Base-by-base conservation (phyloP, 2,888 invertebrate species). In the Dione juno region DNA sequence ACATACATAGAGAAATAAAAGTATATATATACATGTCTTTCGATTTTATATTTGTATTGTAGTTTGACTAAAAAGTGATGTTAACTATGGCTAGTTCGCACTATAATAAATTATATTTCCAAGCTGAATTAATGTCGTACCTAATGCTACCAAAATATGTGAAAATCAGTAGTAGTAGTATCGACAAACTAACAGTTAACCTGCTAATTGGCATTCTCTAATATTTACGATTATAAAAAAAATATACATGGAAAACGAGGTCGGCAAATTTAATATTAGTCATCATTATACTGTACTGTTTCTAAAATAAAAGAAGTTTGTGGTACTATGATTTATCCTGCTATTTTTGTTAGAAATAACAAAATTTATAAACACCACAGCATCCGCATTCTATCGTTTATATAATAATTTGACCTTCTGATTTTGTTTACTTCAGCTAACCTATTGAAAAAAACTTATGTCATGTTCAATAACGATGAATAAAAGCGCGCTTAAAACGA, bases 401-500 rank as follows among this genome's bases (percentile, higher is more conserved):
- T 43, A 58, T 45, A 41, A 67, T 53, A 69, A 66, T 54, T 66
- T 67, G 69, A 66, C 66, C 66, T 70, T 72, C 45, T 63, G 61
- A 59, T 63, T 72, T 72, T 66, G 50, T 66, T 66, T 63, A 57
- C 69, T 21, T 63, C 66, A 64, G 63, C 63, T 16, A 13, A 35
- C 28, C 50, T 50, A 66, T 66, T 65, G 53, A 69, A 54, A 43
- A 67, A 67, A 71, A 71, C 64, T 71, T 65, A 66, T 63, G 41
- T 70, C 53, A 54, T 58, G 59, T 70, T 68, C 40, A 53, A 70
- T 68, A 48, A 53, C 64, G 45, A 57, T 66, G 53, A 53, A 69
- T 68, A 63, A 68, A 65, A 71, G 73, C 53, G 40, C 59, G 65
- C 72, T 70, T 50, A 69, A 63, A 65, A 58, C 69, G 74, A 80